phyloP scores from a whole-genome alignment of 2,888 invertebrate species.

The Rhingia campestris region DNA sequence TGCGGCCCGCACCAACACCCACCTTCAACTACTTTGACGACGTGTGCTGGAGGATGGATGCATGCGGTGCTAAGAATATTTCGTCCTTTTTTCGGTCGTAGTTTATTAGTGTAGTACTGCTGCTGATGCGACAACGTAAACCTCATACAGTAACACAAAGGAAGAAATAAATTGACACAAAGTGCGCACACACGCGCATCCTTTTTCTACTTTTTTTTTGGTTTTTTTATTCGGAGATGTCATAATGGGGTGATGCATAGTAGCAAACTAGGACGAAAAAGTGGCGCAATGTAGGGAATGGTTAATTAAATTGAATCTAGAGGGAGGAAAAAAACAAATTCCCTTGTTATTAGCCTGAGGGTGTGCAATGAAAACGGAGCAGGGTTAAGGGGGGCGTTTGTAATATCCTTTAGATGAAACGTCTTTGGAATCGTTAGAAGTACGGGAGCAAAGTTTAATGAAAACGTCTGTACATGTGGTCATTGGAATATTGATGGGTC shows the following conservation, averaged over 20 bases:
- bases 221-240: not conserved
- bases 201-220: slow-evolving; percentile 7
- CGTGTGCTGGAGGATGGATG: slow-evolving; percentile 37
- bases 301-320: slow-evolving; percentile 39
- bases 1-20: slow-evolving; percentile 55
- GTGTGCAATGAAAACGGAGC: too few relatives aligned
- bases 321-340: not conserved
- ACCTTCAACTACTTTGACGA: slow-evolving; percentile 59
- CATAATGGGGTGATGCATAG: slow-evolving; percentile 11
- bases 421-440: too few relatives aligned
- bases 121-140: slow-evolving; percentile 2
- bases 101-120: slow-evolving; percentile 50
- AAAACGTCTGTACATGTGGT: too few relatives aligned
- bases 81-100: slow-evolving; percentile 51
- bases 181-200: slow-evolving; percentile 23
- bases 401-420: too few relatives aligned
- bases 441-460: too few relatives aligned
- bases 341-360: too few relatives aligned
- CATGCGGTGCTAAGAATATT: slow-evolving; percentile 50
- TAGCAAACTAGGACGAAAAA: not conserved
- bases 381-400: too few relatives aligned
- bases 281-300: slow-evolving; percentile 12
- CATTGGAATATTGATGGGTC: too few relatives aligned
- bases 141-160: slow-evolving; percentile 37
- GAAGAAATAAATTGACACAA: slow-evolving; percentile 61